Evolutionary conservation across 2,113 vertebrate species (phyloP).

Genomic region (Stigmatopora argus): DNA sequence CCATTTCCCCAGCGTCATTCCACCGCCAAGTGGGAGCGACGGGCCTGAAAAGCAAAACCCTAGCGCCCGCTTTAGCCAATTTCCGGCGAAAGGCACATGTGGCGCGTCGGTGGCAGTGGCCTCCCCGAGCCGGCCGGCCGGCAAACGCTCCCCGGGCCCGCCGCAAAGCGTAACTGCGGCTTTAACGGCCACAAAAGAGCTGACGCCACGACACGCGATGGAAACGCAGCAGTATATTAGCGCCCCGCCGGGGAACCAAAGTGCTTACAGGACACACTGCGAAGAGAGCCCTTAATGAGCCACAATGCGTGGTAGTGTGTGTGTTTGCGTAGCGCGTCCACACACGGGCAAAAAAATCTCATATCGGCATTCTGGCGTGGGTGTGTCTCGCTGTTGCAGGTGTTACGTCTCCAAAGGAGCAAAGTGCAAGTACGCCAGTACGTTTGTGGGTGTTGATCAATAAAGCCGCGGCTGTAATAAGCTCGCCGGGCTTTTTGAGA

Average conservation of each 20-base stretch:
- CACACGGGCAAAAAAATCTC: neutral
- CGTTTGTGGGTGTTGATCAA: slow-evolving; percentile 42
- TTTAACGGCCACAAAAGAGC: slow-evolving; percentile 9
- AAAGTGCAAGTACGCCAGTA: slow-evolving; percentile 4
- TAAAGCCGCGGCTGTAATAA: slow-evolving; percentile 61
- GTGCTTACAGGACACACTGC: slow-evolving; percentile 66
- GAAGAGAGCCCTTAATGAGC: slow-evolving; percentile 63
- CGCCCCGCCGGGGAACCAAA: slow-evolving; percentile 59
- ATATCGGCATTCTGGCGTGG: slow-evolving; percentile 4
- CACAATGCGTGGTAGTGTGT: slow-evolving; percentile 24
- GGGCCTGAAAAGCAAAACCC: neutral
- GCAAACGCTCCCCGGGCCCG: neutral
- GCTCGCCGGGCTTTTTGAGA: slow-evolving; percentile 45
- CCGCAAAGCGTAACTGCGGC: slow-evolving; percentile 1
- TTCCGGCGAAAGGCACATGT: neutral
- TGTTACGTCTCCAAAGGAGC: slow-evolving; percentile 18
- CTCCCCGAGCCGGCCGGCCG: neutral
- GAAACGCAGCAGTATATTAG: slow-evolving; percentile 44
- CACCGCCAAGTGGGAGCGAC: neutral
- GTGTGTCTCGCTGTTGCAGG: slow-evolving; percentile 26
- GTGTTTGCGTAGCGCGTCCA: slow-evolving; percentile 15
- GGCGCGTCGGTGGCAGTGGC: neutral
- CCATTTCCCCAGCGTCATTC: neutral
- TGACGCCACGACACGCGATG: slow-evolving; percentile 3
- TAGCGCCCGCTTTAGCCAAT: neutral